Conservation (phyloP, 2,797 vertebrate genomes). For the Rhynchonycteris naso region DNA sequence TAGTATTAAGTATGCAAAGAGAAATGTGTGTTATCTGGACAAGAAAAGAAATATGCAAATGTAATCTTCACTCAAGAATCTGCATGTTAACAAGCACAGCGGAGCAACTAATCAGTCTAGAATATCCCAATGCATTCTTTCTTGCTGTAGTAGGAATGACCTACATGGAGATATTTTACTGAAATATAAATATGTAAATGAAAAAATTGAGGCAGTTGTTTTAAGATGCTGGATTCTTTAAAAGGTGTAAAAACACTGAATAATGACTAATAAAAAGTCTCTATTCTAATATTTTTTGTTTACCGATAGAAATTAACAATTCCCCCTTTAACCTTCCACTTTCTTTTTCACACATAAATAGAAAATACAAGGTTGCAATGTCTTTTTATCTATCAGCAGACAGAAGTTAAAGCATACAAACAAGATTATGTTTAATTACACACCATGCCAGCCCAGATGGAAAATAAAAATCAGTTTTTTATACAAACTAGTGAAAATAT, state of each 20-base stretch:
- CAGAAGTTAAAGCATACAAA: background rate
- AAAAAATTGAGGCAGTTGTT: constrained; percentile 17
- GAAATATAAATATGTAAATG: constrained; percentile 70
- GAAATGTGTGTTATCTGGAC: constrained; percentile 74
- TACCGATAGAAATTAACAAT: constrained; percentile 7
- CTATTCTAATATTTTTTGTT: constrained; percentile 20
- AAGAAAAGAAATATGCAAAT: constrained; percentile 79
- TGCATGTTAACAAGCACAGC: constrained; percentile 76
- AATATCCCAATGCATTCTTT: constrained; percentile 38
- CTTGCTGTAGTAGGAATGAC: constrained; percentile 58
- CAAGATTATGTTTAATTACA: background rate
- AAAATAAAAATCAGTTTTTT: background rate
- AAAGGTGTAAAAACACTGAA: background rate
- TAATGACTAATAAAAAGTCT: background rate
- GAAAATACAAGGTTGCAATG: background rate
- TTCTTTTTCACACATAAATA: background rate
- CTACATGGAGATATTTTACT: constrained; percentile 63
- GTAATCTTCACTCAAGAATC: constrained; percentile 75
- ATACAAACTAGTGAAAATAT: background rate
- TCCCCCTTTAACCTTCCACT: background rate
- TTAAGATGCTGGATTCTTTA: background rate
- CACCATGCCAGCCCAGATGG: background rate
- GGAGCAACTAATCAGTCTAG: constrained; percentile 72
- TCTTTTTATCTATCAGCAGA: background rate
- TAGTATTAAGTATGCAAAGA: constrained; percentile 71